These are phyloP conservation scores for Ptychobarbus kaznakovi DNA, from an alignment of 2,797 vertebrate species.

Conservation along the genomic window DNA sequence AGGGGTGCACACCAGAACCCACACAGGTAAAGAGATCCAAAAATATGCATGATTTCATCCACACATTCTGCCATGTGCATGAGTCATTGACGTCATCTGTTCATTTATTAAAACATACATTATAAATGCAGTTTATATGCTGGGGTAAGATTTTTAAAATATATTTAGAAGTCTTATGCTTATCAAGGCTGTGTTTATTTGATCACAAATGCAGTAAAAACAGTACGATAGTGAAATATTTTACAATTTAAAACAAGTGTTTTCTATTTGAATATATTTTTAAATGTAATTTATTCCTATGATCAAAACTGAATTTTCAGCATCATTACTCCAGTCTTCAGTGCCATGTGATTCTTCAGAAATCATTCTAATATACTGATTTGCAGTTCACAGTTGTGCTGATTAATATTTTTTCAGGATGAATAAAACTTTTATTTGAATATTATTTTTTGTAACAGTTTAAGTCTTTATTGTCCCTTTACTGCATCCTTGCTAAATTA, in stretches of 20 bases:
- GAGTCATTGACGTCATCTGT: not conserved
- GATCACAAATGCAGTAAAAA: not conserved
- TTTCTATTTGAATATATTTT: not conserved
- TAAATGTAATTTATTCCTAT: not conserved
- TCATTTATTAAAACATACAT: not conserved
- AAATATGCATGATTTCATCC: not conserved
- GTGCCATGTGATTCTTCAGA: too few species aligned
- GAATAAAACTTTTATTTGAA: too few species aligned
- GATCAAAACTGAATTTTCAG: too few species aligned
- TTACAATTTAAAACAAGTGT: not conserved
- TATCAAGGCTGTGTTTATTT: not conserved
- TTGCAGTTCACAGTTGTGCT: too few species aligned
- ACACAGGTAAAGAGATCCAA: constrained; percentile 74
- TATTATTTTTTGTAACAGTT: too few species aligned
- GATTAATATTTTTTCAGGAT: too few species aligned
- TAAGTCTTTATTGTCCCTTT: too few species aligned
- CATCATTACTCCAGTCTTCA: too few species aligned
- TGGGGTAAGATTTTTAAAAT: not conserved
- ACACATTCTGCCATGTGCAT: not conserved
- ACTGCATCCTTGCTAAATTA: too few species aligned
- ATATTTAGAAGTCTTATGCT: not conserved
- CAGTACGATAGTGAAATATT: not conserved
- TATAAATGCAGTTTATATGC: not conserved
- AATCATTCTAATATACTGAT: too few species aligned
- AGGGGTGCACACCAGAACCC: constrained; percentile 82